Percentiles rank a stretch among this genome's conserved stretches.
These are phyloP conservation scores for Accipiter superciliosus DNA, from an alignment of 2,797 vertebrate species.

Conservation along the genomic window DNA sequence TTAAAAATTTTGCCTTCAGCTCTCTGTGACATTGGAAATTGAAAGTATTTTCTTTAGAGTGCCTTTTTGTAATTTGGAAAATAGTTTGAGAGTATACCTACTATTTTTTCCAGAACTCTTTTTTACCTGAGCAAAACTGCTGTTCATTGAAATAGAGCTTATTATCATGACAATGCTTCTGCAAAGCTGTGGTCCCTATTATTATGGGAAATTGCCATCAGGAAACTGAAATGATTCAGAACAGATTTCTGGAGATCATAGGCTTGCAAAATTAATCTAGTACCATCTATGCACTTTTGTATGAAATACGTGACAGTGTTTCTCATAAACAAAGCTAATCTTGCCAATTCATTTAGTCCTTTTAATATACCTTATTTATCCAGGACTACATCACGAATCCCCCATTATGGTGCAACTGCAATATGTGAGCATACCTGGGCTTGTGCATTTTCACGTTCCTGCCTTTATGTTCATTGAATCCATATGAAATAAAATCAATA, in stretches of 20 bases:
- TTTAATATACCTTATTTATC: background rate
- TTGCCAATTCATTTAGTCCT: background rate
- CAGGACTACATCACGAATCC: background rate
- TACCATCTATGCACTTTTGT: background rate
- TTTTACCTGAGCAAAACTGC: background rate
- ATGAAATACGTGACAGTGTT: background rate
- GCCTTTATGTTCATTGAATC: background rate
- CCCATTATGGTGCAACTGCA: background rate
- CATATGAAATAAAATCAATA: background rate
- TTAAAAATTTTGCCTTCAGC: background rate
- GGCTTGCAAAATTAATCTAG: background rate
- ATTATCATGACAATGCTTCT: background rate
- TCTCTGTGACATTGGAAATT: background rate
- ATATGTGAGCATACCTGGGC: background rate
- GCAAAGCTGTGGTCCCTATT: background rate
- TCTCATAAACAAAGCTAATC: background rate
- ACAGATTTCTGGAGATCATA: background rate
- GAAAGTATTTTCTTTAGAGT: background rate
- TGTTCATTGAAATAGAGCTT: constrained; percentile 2
- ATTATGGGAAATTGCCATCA: background rate
- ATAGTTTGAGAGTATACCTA: background rate
- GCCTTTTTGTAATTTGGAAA: background rate
- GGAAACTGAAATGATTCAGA: background rate
- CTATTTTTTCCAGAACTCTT: background rate
- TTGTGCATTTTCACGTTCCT: background rate